These are phyloP conservation scores for Zingel zingel DNA, from an alignment of 2,113 vertebrate genomes.

Conservation along the genomic window DNA sequence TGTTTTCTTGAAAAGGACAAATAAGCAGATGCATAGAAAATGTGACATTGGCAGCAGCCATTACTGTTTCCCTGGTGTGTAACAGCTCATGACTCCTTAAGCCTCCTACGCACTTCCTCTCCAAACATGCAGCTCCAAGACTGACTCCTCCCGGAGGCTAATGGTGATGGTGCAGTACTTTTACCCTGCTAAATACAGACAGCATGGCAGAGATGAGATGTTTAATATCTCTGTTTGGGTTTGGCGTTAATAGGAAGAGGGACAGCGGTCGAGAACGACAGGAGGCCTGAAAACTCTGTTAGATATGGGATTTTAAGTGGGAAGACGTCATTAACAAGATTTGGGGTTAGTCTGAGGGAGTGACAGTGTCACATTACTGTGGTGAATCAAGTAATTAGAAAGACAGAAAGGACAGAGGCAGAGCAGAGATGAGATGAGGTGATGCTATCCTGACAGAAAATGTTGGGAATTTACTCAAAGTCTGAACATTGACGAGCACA, in stretches of 20 bases:
- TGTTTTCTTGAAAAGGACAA: rapidly evolving
- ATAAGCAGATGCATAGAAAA: conserved; percentile 15
- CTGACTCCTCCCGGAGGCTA: not conserved
- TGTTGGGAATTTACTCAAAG: not conserved
- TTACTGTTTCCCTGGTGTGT: not conserved
- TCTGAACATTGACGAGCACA: not conserved
- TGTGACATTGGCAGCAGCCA: conserved; percentile 10
- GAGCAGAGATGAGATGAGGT: not conserved
- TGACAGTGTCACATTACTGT: not conserved
- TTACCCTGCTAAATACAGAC: conserved; percentile 46
- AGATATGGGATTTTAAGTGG: conserved; percentile 21
- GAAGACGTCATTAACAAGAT: conserved; percentile 5
- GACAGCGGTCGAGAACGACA: not conserved
- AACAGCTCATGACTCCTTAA: conserved; percentile 17
- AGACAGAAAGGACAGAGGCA: conserved; percentile 4
- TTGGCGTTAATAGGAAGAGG: not conserved
- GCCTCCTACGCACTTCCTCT: conserved; percentile 33
- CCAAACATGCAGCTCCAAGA: not conserved
- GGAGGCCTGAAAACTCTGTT: conserved; percentile 9
- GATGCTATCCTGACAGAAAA: not conserved
- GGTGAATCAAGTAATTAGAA: conserved; percentile 36
- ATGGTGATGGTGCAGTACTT: conserved; percentile 19
- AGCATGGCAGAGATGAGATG: not conserved
- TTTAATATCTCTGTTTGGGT: conserved; percentile 21
- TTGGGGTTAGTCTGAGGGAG: conserved; percentile 7